Evolutionary conservation across 2,888 invertebrate species (phyloP).

Genomic region (Chydorus sphaericus): DNA sequence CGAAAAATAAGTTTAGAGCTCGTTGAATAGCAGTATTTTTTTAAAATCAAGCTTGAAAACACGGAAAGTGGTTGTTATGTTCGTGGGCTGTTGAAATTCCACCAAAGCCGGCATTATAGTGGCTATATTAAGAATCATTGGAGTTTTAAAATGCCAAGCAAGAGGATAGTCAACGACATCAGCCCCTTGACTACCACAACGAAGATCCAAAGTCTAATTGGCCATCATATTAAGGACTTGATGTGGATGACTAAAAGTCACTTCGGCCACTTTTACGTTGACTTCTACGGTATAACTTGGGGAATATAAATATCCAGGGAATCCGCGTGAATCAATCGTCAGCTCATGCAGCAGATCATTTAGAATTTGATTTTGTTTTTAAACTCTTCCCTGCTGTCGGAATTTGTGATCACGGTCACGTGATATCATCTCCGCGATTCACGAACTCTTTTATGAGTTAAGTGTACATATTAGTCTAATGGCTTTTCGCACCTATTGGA

Average conservation of each 20-base stretch:
- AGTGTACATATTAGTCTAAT: conserved; percentile 36
- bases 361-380: neutral
- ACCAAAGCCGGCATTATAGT: too few species aligned
- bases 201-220: too few species aligned
- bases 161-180: too few species aligned
- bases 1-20: too few species aligned
- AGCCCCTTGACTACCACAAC: too few species aligned
- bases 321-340: neutral
- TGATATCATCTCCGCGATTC: conserved; percentile 23
- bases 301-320: neutral
- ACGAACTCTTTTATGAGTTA: conserved; percentile 21
- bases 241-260: conserved; percentile 17
- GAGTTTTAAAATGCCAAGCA: too few species aligned
- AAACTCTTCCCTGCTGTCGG: neutral
- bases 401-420: conserved; percentile 22
- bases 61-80: too few species aligned
- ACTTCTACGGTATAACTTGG: neutral
- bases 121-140: too few species aligned
- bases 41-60: too few species aligned
- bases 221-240: conserved; percentile 13
- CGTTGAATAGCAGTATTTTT: too few species aligned
- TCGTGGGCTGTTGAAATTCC: too few species aligned
- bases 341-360: neutral
- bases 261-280: too few species aligned
- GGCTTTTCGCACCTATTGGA: conserved; percentile 28